Conservation (phyloP, 2,113 vertebrate species). For the Hipposideros armiger region DNA sequence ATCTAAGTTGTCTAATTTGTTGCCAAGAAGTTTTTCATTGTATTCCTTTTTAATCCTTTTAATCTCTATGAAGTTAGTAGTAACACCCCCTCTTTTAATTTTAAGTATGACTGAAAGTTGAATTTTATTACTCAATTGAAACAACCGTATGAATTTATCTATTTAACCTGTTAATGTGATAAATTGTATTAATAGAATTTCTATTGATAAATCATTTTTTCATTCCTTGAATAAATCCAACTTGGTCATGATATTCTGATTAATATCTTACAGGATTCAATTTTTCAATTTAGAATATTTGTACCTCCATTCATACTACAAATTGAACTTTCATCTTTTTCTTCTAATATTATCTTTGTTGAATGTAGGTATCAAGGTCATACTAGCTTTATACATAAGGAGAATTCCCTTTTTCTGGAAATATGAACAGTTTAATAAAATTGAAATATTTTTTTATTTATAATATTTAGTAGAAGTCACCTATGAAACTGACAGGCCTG, state of each 20-base stretch:
- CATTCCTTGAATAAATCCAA: conserved; percentile 29
- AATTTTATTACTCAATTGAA: conserved; percentile 33
- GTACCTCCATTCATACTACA: conserved; percentile 29
- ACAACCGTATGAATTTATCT: conserved; percentile 27
- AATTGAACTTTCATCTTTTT: not conserved
- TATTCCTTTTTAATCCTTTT: conserved; percentile 21
- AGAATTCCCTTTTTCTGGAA: not conserved
- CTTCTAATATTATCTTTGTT: conserved; percentile 20
- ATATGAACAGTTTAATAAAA: conserved; percentile 40
- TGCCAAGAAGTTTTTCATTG: not conserved
- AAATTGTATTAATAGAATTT: conserved; percentile 40
- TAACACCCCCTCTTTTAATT: not conserved
- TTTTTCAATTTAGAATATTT: conserved; percentile 36
- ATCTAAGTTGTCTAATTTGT: not conserved
- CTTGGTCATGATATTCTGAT: conserved; percentile 51
- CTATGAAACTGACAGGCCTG: not conserved
- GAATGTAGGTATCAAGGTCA: not conserved
- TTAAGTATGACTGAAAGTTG: conserved; percentile 25
- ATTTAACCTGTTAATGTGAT: conserved; percentile 45
- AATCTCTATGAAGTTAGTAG: not conserved
- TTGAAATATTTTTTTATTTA: conserved; percentile 39
- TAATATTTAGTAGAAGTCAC: conserved; percentile 28
- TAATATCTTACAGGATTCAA: conserved; percentile 21
- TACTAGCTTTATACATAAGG: not conserved
- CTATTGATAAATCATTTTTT: conserved; percentile 8